Percentiles rank a stretch among this genome's conserved stretches.
phyloP scores from a whole-genome alignment of 2,888 invertebrate genomes.

The Lypha dubia region DNA sequence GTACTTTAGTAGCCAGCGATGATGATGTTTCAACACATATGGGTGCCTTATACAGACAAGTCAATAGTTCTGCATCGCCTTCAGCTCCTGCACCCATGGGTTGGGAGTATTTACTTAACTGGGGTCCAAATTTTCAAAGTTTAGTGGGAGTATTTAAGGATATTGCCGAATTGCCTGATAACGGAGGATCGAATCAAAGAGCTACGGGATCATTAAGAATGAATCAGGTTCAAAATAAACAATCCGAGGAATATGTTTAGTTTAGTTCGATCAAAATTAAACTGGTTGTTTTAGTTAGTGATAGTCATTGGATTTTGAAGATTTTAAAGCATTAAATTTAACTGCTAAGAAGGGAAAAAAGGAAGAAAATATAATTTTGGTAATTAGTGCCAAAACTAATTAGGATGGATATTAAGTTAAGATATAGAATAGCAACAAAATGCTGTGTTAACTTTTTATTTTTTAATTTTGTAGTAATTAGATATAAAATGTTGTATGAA shows the following conservation, averaged over 20 bases:
- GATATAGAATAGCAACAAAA: conserved; percentile 66
- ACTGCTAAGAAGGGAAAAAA: not conserved
- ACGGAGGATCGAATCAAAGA: conserved; percentile 89
- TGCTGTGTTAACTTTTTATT: conserved; percentile 72
- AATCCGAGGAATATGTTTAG: conserved; percentile 95
- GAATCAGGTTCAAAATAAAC: conserved; percentile 86
- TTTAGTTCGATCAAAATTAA: conserved; percentile 4
- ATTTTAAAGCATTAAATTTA: conserved; percentile 26
- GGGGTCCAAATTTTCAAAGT: conserved; percentile 98
- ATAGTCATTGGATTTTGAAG: conserved; percentile 33
- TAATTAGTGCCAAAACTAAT: not conserved
- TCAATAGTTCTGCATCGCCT: conserved; percentile 88
- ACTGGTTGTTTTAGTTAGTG: not conserved
- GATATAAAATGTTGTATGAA: conserved; percentile 7
- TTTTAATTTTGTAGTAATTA: conserved; percentile 49
- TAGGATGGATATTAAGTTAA: not conserved
- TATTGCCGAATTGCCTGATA: conserved; percentile 96
- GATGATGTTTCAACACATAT: conserved; percentile 93
- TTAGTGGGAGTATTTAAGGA: conserved; percentile 98
- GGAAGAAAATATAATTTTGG: not conserved
- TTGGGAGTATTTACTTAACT: conserved; percentile 97
- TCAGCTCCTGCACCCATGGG: conserved; percentile 92
- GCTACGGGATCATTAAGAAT: conserved; percentile 90
- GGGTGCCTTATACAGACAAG: conserved; percentile 91
- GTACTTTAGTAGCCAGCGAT: conserved; percentile 96